phyloP scores from a whole-genome alignment of 2,113 vertebrate species.

The Otolemur garnettii region DNA sequence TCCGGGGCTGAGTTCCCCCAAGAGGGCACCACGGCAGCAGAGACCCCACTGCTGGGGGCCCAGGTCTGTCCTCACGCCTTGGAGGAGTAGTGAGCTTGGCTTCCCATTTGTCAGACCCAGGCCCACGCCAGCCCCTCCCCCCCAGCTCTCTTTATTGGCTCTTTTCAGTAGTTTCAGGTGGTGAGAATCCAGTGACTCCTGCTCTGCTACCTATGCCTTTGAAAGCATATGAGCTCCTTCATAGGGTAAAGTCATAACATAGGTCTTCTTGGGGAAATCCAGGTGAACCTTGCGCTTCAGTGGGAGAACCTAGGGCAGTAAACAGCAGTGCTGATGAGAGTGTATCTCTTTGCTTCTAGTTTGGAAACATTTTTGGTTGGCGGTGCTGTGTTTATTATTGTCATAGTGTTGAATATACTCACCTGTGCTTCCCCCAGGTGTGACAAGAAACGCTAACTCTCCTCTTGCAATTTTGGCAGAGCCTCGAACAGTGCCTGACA shows the following conservation, averaged over 20 bases:
- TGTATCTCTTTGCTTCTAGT: rapidly evolving
- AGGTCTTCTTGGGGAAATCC: background rate
- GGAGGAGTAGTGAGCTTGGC: background rate
- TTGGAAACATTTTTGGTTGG: background rate
- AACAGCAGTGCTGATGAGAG: rapidly evolving
- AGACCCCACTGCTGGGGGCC: rapidly evolving
- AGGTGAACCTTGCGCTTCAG: background rate
- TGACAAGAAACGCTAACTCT: rapidly evolving
- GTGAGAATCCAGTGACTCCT: rapidly evolving
- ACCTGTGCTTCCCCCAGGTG: rapidly evolving
- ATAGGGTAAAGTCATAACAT: background rate
- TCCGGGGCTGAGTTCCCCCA: rapidly evolving
- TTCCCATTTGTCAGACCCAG: rapidly evolving
- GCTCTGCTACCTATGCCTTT: background rate
- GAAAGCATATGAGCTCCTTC: background rate
- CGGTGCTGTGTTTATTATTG: rapidly evolving
- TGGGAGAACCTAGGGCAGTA: rapidly evolving
- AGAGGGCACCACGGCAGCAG: background rate
- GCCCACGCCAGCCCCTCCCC: too few species aligned
- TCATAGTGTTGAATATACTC: rapidly evolving
- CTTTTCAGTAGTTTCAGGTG: rapidly evolving
- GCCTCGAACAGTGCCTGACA: background rate
- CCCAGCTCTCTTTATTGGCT: rapidly evolving
- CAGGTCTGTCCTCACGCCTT: rapidly evolving
- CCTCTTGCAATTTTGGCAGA: rapidly evolving